Base-by-base conservation (phyloP, 2,797 vertebrate species). In the Ctenopoma multispine region DNA sequence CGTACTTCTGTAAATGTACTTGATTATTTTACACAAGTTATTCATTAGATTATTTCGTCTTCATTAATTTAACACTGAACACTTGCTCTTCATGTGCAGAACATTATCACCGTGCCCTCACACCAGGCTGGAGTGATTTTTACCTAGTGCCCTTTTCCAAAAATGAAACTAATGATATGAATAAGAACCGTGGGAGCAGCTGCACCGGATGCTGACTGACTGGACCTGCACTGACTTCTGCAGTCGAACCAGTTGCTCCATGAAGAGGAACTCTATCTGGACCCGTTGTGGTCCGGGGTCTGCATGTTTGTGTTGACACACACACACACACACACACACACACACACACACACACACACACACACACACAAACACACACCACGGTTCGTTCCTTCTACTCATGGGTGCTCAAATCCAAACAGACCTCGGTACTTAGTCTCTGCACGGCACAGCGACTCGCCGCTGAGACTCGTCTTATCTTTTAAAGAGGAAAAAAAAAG, bases 371-470 rank as follows among this genome's bases (percentile, higher is more conserved):
- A 2, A 31, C 29, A 31, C 29, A 31, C 63, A 56, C 72, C 72
- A 65, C 51, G 36, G 66, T 85, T 81, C 49, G 54, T 74, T 77
- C 61, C 75, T 76, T 76, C 57, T 64, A 55, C 80, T 84, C 84
- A 83, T 63, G 51, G 91, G 90, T 91, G 90, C 90, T 91, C 77
- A 29, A 79, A 80, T 89, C 88, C 85, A 87, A 87, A 87, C 67
- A 63, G 51, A 92, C 88, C 86, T 90, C 80, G 82, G 87, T 90
- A 84, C 88, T 83, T 27, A 3, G 79, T 73, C 74, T 83, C 82
- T 58, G 76, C 58, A 44, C 11, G 59, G 74, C 60, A 27, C 2
- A 34, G 63, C 72, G 54, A 36, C 61, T 62, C 55, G 58, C 48
- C 73, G 63, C 64, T 2, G 64, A 86, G 74, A 82, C 79, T 46